A percentile compares a stretch with the other conserved stretches of the same genome.
Evolutionary conservation across 2,113 vertebrate genomes (phyloP).

Genomic region (Prunella himalayana): DNA sequence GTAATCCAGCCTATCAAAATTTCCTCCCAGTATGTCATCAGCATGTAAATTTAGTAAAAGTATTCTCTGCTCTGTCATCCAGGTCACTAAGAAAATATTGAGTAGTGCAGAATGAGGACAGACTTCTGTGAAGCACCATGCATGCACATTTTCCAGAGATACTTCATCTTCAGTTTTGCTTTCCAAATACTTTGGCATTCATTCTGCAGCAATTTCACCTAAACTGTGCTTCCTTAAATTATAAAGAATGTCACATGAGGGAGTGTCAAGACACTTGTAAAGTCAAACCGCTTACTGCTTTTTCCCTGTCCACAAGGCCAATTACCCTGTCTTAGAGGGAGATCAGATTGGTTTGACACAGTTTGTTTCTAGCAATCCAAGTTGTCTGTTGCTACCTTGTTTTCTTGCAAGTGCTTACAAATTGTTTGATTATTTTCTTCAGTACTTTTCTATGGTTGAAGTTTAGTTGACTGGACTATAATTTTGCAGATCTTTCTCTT

Average conservation of each 20-base stretch:
- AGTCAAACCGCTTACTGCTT: slow-evolving; percentile 53
- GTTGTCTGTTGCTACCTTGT: background rate
- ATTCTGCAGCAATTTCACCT: slow-evolving; percentile 3
- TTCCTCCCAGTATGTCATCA: background rate
- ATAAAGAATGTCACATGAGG: background rate
- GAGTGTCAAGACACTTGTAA: background rate
- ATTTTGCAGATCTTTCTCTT: slow-evolving; percentile 37
- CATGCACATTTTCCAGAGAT: background rate
- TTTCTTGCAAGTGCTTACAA: slow-evolving; percentile 30
- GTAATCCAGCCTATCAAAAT: background rate
- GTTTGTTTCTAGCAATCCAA: slow-evolving; percentile 48
- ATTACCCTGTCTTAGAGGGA: slow-evolving; percentile 41
- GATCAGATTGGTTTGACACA: slow-evolving; percentile 58
- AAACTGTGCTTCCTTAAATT: background rate
- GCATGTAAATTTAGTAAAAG: background rate
- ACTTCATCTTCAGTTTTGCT: background rate
- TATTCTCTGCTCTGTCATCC: background rate
- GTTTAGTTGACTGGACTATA: slow-evolving; percentile 19
- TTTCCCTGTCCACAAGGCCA: slow-evolving; percentile 12
- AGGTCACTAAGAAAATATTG: background rate
- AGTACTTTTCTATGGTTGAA: background rate
- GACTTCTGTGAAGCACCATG: background rate
- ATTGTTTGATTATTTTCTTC: slow-evolving; percentile 47
- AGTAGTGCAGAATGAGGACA: background rate
- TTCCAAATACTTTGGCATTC: slow-evolving; percentile 2